These are phyloP conservation scores for Stichodactyla helianthus DNA, from an alignment of 64 coral and sea anemone species.

Conservation along the genomic window DNA sequence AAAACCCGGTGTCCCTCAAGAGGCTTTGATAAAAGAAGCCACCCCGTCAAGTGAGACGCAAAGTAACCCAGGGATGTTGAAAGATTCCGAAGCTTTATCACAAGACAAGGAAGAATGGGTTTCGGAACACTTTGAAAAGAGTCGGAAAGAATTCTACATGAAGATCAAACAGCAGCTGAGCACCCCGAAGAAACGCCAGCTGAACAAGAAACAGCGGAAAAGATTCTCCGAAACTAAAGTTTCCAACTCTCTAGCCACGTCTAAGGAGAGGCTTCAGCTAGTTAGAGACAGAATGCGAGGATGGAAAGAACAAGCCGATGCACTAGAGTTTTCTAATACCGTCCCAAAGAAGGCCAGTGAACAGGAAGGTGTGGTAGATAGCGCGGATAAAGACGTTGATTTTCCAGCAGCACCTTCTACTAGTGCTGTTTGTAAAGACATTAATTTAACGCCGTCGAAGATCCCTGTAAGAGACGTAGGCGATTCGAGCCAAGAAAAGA, in stretches of 20 bases:
- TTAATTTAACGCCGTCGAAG: background rate
- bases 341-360: background rate
- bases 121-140: background rate
- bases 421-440: background rate
- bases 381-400: background rate
- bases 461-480: conserved; percentile 11
- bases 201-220: conserved; percentile 44
- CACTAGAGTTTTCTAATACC: background rate
- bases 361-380: background rate
- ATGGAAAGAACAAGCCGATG: conserved; percentile 50
- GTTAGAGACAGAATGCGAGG: conserved; percentile 66
- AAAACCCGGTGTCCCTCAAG: background rate
- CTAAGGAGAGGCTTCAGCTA: conserved; percentile 59
- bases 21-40: too few relatives aligned
- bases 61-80: background rate
- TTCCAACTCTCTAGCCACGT: conserved; percentile 60
- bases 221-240: conserved; percentile 64
- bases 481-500: conserved; percentile 24
- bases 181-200: conserved; percentile 27
- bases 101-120: background rate
- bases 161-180: conserved; percentile 41
- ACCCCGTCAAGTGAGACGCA: too few relatives aligned
- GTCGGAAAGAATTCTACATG: conserved; percentile 31
- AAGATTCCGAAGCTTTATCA: background rate
- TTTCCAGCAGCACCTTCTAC: background rate